These are phyloP conservation scores for Halictus quadricinctus DNA, from an alignment of 2,888 invertebrate species.

Conservation along the genomic window DNA sequence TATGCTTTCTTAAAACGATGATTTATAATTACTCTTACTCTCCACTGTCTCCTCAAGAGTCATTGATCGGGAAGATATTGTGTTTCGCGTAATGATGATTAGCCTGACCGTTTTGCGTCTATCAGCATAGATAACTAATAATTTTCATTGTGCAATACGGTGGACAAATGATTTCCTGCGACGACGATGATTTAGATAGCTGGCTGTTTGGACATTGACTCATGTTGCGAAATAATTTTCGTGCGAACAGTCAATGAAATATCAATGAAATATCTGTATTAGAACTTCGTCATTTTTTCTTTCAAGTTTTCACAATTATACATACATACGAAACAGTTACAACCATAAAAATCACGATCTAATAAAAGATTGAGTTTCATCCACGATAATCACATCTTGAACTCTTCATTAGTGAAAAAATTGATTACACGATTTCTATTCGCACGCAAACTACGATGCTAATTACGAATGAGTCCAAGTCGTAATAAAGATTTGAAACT, in stretches of 20 bases:
- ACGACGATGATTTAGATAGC: conserved; percentile 10
- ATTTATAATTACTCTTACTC: not conserved
- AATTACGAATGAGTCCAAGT: not conserved
- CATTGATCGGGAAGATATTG: not conserved
- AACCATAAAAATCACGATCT: too few species aligned
- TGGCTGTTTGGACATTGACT: not conserved
- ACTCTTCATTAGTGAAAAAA: not conserved
- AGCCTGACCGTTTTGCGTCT: conserved; percentile 11
- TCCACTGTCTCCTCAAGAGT: not conserved
- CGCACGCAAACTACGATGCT: not conserved
- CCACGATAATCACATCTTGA: too few species aligned
- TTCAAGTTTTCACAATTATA: not conserved
- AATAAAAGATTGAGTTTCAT: too few species aligned
- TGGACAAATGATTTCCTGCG: conserved; percentile 22
- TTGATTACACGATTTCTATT: not conserved
- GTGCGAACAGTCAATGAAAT: not conserved
- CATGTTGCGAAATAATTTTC: not conserved
- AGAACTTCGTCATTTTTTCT: not conserved
- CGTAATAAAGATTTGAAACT: not conserved
- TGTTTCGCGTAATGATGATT: conserved; percentile 28
- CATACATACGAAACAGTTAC: not conserved
- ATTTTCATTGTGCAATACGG: conserved; percentile 37
- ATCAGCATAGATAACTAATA: conserved; percentile 12
- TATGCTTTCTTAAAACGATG: not conserved
- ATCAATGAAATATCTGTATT: not conserved